These are phyloP conservation scores for Verasper variegatus DNA, from an alignment of 2,113 vertebrate genomes.

Conservation along the genomic window DNA sequence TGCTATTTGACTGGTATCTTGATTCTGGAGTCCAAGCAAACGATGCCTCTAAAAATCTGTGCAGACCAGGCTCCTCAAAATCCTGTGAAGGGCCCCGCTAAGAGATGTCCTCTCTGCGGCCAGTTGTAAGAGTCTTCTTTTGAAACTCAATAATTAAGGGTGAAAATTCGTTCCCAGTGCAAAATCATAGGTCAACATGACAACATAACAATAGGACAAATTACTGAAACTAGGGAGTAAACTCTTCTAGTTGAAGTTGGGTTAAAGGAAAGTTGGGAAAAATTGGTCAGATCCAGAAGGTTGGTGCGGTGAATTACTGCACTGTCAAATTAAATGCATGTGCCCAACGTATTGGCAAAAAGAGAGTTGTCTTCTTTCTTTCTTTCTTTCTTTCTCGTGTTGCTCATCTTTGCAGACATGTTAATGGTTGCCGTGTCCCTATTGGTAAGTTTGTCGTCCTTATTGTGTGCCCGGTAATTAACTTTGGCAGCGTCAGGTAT, in stretches of 20 bases:
- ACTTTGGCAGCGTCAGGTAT: neutral
- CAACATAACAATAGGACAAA: constrained; percentile 53
- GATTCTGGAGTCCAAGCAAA: no score
- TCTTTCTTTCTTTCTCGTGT: neutral
- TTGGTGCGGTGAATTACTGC: constrained; percentile 7
- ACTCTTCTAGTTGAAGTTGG: no score
- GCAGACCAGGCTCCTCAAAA: neutral
- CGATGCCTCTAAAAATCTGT: constrained; percentile 11
- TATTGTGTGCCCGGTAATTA: neutral
- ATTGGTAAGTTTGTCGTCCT: neutral
- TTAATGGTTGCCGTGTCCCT: neutral
- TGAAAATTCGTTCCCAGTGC: constrained; percentile 29
- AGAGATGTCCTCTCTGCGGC: neutral
- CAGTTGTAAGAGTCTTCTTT: constrained; percentile 23
- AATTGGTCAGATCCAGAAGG: constrained; percentile 32
- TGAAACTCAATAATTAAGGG: constrained; percentile 46
- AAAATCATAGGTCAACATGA: constrained; percentile 27
- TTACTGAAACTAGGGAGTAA: no score
- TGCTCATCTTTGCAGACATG: neutral
- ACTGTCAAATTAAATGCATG: constrained; percentile 23
- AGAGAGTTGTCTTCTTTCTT: neutral
- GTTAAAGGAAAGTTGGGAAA: no score
- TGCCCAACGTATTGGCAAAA: neutral
- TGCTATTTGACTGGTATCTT: neutral
- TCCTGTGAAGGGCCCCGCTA: constrained; percentile 8